Percentiles rank a stretch among this genome's conserved stretches.
These are phyloP conservation scores for Camptogramma bilineatum DNA, from an alignment of 2,888 invertebrate species.

Conservation along the genomic window DNA sequence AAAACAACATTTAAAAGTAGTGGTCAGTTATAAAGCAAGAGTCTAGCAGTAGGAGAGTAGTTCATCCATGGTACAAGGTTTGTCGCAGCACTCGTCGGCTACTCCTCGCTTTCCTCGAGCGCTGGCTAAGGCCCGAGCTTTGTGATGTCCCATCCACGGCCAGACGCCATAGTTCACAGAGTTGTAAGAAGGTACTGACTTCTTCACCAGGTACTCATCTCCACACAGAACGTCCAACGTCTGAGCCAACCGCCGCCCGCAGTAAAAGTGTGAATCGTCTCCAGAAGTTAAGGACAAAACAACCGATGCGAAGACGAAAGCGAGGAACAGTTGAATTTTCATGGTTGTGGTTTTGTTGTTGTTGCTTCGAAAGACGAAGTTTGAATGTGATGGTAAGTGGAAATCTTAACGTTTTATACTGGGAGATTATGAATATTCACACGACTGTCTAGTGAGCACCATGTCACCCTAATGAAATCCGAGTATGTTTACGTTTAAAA, in stretches of 20 bases:
- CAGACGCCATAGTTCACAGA: slow-evolving; percentile 26
- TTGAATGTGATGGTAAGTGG: slow-evolving; percentile 22
- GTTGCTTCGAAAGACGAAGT: slow-evolving; percentile 18
- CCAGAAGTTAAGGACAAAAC: slow-evolving; percentile 14
- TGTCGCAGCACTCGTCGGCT: slow-evolving; percentile 38
- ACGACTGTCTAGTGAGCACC: slow-evolving; percentile 29
- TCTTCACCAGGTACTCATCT: slow-evolving; percentile 25
- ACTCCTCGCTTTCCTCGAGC: slow-evolving; percentile 35
- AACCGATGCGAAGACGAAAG: slow-evolving; percentile 15
- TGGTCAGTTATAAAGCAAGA: background rate
- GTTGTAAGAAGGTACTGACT: slow-evolving; percentile 26
- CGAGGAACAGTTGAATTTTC: slow-evolving; percentile 32
- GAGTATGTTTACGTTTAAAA: slow-evolving; percentile 31
- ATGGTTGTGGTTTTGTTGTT: slow-evolving; percentile 26
- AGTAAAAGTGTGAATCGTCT: slow-evolving; percentile 27
- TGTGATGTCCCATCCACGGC: slow-evolving; percentile 28
- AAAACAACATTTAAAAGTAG: slow-evolving; percentile 8
- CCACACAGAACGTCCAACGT: slow-evolving; percentile 30
- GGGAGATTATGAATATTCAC: slow-evolving; percentile 38
- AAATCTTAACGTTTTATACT: slow-evolving; percentile 32
- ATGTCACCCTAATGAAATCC: slow-evolving; percentile 38
- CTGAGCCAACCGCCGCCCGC: slow-evolving; percentile 32
- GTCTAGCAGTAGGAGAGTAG: slow-evolving; percentile 31
- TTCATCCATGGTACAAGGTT: slow-evolving; percentile 33
- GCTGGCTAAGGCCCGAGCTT: slow-evolving; percentile 25